phyloP scores from a whole-genome alignment of 2,888 invertebrate genomes.

The Baccha elongata region DNA sequence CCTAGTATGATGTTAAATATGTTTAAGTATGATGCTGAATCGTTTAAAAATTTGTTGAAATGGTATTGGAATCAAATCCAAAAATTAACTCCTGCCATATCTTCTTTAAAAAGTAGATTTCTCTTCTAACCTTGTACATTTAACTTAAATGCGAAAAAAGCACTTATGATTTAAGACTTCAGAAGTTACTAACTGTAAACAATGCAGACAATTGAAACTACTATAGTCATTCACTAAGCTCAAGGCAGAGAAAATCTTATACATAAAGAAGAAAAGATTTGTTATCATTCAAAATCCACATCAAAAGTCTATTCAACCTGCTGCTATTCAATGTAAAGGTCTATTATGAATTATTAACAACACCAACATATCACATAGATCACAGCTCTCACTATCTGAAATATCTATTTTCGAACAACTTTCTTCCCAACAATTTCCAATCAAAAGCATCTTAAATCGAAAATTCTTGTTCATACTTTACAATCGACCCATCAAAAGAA shows the following conservation, averaged over 20 bases:
- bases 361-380: slow-evolving; percentile 6
- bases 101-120: neutral
- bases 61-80: too few species aligned
- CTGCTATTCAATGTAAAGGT: neutral
- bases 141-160: neutral
- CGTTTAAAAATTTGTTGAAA: too few species aligned
- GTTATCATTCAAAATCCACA: neutral
- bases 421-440: slow-evolving; percentile 49
- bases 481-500: slow-evolving; percentile 26
- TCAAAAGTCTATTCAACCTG: slow-evolving; percentile 9
- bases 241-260: neutral
- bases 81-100: too few species aligned
- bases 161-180: neutral
- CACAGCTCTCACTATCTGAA: slow-evolving; percentile 5
- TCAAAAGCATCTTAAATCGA: slow-evolving; percentile 24
- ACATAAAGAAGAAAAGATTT: neutral
- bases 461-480: slow-evolving; percentile 38
- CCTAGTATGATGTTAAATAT: too few species aligned
- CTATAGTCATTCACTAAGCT: neutral
- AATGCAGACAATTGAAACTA: neutral
- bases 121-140: neutral
- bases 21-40: too few species aligned
- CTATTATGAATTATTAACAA: neutral
- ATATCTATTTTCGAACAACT: slow-evolving; percentile 32
- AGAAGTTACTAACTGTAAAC: neutral